Conservation (phyloP, 2,888 invertebrate genomes). For the Automeris io region DNA sequence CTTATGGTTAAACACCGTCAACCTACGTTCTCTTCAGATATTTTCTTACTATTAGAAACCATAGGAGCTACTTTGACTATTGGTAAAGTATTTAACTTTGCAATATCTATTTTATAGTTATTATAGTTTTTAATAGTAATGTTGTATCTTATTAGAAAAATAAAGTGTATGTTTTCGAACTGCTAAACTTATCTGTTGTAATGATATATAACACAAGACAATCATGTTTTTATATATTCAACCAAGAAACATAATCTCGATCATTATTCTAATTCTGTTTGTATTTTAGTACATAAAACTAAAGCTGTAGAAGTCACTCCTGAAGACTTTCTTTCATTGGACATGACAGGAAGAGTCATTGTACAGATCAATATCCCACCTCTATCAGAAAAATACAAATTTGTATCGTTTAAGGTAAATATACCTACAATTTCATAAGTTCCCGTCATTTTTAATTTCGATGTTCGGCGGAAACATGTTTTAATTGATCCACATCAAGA, state of each 20-base stretch:
- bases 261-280: background rate
- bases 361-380: conserved; percentile 45
- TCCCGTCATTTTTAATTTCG: no score
- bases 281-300: conserved; percentile 23
- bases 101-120: no score
- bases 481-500: no score
- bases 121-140: no score
- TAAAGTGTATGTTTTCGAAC: no score
- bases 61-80: conserved; percentile 71
- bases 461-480: no score
- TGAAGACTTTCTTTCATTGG: conserved; percentile 36
- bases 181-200: no score
- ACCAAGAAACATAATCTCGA: no score
- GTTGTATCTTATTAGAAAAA: no score
- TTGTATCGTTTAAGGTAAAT: conserved; percentile 45
- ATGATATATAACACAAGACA: no score
- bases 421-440: no score
- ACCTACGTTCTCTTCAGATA: conserved; percentile 80
- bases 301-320: conserved; percentile 35
- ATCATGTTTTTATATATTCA: no score
- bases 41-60: conserved; percentile 77
- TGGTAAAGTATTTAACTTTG: conserved; percentile 42
- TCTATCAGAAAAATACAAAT: conserved; percentile 29
- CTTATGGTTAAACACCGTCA: conserved; percentile 79
- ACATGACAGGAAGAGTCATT: conserved; percentile 47